Evolutionary conservation across 64 coral and sea anemone species (phyloP).

Genomic region (Exaiptasia diaphana): DNA sequence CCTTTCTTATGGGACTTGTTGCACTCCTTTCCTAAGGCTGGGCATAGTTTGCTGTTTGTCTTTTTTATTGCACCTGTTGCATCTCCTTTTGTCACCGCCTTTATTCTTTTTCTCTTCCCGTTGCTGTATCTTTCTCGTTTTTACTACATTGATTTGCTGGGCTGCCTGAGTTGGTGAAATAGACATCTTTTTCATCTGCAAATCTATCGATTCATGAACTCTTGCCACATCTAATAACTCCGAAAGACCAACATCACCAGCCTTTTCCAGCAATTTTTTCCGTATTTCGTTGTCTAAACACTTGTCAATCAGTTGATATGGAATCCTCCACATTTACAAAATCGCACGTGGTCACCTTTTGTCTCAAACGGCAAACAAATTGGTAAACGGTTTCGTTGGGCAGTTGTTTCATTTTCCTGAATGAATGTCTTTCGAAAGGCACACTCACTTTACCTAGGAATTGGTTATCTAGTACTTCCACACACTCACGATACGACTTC

Average conservation of each 20-base stretch:
- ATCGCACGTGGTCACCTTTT: slow-evolving; percentile 27
- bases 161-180: no score
- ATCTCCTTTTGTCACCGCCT: neutral
- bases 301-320: slow-evolving; percentile 62
- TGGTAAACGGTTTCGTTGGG: slow-evolving; percentile 41
- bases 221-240: neutral
- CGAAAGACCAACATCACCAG: neutral
- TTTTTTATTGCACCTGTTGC: neutral
- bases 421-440: slow-evolving; percentile 49
- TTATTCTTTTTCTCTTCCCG: neutral
- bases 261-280: slow-evolving; percentile 48
- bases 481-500: neutral
- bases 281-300: slow-evolving; percentile 39
- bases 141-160: neutral
- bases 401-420: slow-evolving; percentile 47
- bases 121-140: neutral
- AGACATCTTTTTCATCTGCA: neutral
- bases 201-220: neutral
- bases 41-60: neutral
- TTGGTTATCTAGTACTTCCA: slow-evolving; percentile 37
- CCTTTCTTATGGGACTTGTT: neutral
- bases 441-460: slow-evolving; percentile 50
- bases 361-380: slow-evolving; percentile 53
- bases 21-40: no score
- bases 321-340: slow-evolving; percentile 31